A percentile compares a stretch with the other conserved stretches of the same genome.
These are phyloP conservation scores for Perizoma flavofasciatum DNA, from an alignment of 2,888 invertebrate species.

Conservation along the genomic window DNA sequence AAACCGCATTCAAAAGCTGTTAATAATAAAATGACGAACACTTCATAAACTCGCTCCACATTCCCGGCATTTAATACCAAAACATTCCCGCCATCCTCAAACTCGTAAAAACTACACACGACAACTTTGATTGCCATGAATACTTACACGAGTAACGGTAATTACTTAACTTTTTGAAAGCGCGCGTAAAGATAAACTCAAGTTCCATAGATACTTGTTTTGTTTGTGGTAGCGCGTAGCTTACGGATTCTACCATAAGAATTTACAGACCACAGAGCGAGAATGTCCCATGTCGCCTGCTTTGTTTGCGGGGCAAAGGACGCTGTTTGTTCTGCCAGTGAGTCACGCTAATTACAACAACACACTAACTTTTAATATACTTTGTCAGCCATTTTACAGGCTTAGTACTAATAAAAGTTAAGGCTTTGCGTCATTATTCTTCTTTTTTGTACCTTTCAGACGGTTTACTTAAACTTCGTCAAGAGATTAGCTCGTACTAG, in stretches of 20 bases:
- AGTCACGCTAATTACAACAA: conserved; percentile 15
- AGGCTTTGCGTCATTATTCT: conserved; percentile 21
- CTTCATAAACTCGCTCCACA: conserved; percentile 18
- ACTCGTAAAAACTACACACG: conserved; percentile 30
- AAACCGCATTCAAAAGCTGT: conserved; percentile 6
- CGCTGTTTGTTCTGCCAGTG: conserved; percentile 11
- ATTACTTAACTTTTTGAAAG: conserved; percentile 30
- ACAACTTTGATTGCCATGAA: conserved; percentile 33
- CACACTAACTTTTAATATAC: conserved; percentile 19
- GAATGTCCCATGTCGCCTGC: neutral
- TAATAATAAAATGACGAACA: conserved; percentile 19
- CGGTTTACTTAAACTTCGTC: conserved; percentile 14
- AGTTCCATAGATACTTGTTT: conserved; percentile 18
- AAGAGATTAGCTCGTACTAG: conserved; percentile 5
- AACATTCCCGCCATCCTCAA: conserved; percentile 11
- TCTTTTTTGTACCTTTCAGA: conserved; percentile 22
- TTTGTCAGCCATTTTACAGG: conserved; percentile 22
- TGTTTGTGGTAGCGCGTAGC: conserved; percentile 18
- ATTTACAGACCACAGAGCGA: conserved; percentile 12
- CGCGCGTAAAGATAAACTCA: conserved; percentile 27
- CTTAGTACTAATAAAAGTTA: conserved; percentile 19
- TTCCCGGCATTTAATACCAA: conserved; percentile 12
- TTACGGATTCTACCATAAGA: conserved; percentile 15
- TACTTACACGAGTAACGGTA: conserved; percentile 22
- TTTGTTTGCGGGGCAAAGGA: conserved; percentile 9